phyloP scores from a whole-genome alignment of 2,113 vertebrate genomes.

The Arvicanthis niloticus region DNA sequence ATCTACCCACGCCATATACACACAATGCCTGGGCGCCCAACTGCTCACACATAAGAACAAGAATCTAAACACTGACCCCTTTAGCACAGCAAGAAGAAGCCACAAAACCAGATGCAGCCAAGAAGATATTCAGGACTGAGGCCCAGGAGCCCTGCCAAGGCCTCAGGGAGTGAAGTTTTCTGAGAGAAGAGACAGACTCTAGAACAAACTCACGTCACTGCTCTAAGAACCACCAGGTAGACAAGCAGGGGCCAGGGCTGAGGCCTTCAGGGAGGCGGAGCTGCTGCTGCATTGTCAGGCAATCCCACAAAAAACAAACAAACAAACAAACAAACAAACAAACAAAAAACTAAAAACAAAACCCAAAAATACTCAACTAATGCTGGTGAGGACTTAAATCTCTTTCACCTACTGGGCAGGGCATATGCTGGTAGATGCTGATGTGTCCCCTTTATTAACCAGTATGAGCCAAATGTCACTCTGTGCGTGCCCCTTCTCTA shows the following conservation, averaged over 20 bases:
- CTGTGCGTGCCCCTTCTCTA: background rate
- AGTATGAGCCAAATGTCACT: accelerated
- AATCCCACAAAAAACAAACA: background rate
- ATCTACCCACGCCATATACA: no score
- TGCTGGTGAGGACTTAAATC: background rate
- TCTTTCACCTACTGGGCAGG: background rate
- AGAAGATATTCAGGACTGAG: background rate
- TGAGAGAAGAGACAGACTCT: background rate
- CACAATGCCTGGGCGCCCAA: background rate
- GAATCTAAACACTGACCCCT: background rate
- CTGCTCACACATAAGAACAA: background rate
- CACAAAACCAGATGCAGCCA: background rate
- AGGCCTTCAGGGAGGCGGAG: background rate
- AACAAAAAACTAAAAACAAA: no score
- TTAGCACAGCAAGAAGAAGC: background rate
- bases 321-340: no score
- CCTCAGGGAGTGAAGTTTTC: background rate
- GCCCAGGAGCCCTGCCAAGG: background rate
- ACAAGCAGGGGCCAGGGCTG: background rate
- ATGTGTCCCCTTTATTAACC: accelerated
- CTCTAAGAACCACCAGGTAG: background rate
- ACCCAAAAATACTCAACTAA: background rate
- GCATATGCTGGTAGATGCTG: accelerated
- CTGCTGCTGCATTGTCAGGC: background rate
- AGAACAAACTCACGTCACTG: background rate